Percentiles rank a stretch among this genome's conserved stretches.
Evolutionary conservation across 2,797 vertebrate species (phyloP).

Genomic region (Saguinus oedipus): DNA sequence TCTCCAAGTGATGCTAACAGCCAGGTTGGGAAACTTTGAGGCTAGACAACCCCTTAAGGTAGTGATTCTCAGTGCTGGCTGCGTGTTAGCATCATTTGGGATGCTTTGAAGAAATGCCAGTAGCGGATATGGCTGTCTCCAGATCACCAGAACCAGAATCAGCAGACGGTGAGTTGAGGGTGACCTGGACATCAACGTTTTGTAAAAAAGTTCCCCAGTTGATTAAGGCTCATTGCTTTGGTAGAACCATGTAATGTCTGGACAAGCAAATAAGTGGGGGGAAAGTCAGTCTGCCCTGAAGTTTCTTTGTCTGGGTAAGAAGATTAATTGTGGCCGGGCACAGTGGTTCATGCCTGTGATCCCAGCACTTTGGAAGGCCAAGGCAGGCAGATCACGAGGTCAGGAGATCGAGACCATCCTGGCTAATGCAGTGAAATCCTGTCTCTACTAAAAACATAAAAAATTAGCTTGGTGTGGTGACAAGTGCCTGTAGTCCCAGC

Average conservation of each 20-base stretch:
- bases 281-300: neutral
- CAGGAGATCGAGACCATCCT: too few species aligned
- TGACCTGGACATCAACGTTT: neutral
- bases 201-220: neutral
- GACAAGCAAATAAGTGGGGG: neutral
- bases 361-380: too few species aligned
- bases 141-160: neutral
- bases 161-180: accelerated
- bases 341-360: too few species aligned
- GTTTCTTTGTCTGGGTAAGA: neutral
- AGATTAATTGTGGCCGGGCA: neutral
- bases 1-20: neutral
- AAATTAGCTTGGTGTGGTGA: accelerated
- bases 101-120: neutral
- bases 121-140: accelerated
- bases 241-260: neutral
- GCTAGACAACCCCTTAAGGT: neutral
- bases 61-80: too few species aligned
- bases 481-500: too few species aligned
- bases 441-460: too few species aligned
- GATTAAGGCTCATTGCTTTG: neutral
- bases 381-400: too few species aligned
- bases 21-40: neutral
- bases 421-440: too few species aligned
- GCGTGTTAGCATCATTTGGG: accelerated